A percentile compares a stretch with the other conserved stretches of the same genome.
Conservation (phyloP, 2,888 invertebrate genomes). For the Acronicta aceris region DNA sequence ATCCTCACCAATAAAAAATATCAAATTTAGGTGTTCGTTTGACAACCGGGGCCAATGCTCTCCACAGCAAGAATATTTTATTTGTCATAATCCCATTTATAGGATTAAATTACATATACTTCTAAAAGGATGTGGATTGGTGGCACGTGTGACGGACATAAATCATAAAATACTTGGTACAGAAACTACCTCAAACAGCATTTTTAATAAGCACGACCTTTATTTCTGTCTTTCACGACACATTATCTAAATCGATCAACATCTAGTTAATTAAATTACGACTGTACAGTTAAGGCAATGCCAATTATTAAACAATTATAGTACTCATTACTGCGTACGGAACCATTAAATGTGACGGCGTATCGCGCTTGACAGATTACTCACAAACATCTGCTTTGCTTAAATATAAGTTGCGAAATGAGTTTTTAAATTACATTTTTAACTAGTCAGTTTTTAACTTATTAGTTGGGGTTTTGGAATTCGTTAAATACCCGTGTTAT, state of each 20-base stretch:
- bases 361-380: conserved; percentile 45
- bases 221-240: conserved; percentile 12
- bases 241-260: conserved; percentile 35
- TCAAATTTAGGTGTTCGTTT: no score
- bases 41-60: no score
- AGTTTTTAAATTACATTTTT: conserved; percentile 62
- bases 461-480: conserved; percentile 47
- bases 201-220: conserved; percentile 36
- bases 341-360: conserved; percentile 43
- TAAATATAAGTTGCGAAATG: conserved; percentile 55
- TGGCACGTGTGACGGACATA: conserved; percentile 6
- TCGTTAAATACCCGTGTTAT: conserved; percentile 19
- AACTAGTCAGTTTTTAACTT: conserved; percentile 47
- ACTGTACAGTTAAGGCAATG: conserved; percentile 18
- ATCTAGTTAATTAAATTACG: conserved; percentile 46
- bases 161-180: conserved; percentile 27
- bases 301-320: conserved; percentile 50
- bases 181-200: background rate
- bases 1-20: no score
- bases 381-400: conserved; percentile 64
- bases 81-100: no score
- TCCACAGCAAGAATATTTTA: no score
- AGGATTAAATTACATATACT: no score
- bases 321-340: conserved; percentile 47
- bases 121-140: background rate